Conservation (phyloP, 2,797 vertebrate genomes). For the Sebastes umbrosus region DNA sequence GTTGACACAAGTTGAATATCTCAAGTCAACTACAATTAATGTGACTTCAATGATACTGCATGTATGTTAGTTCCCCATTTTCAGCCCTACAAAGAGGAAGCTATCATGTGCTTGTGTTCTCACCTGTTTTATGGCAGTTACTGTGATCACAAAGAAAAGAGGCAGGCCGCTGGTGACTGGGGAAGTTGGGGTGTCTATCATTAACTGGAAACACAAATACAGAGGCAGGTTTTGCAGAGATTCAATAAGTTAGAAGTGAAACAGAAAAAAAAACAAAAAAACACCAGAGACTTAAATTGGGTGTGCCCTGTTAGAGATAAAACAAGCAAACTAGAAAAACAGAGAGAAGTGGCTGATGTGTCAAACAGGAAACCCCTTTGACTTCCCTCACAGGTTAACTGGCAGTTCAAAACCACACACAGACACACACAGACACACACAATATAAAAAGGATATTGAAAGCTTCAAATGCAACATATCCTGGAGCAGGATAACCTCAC, state of each 20-base stretch:
- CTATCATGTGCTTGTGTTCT: slow-evolving; percentile 26
- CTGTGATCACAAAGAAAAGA: slow-evolving; percentile 98
- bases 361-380: slow-evolving; percentile 57
- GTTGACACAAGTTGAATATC: background rate
- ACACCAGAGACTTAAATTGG: background rate
- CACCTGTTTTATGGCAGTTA: slow-evolving; percentile 99
- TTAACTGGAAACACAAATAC: slow-evolving; percentile 85
- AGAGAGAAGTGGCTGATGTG: slow-evolving; percentile 21
- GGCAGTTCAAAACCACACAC: background rate
- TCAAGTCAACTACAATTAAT: background rate
- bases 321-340: background rate
- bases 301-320: background rate
- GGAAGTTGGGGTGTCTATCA: slow-evolving; percentile 99
- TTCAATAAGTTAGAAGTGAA: background rate
- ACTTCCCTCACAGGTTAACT: slow-evolving; percentile 53
- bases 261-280: background rate
- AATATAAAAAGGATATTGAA: background rate
- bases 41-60: background rate
- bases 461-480: too few relatives aligned
- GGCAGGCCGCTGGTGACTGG: slow-evolving; percentile 98
- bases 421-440: background rate
- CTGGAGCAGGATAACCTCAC: too few relatives aligned
- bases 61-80: slow-evolving; percentile 36
- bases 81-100: slow-evolving; percentile 32
- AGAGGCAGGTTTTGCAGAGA: background rate